These are phyloP conservation scores for Pyxicephalus adspersus DNA, from an alignment of 2,113 vertebrate genomes.

Conservation along the genomic window DNA sequence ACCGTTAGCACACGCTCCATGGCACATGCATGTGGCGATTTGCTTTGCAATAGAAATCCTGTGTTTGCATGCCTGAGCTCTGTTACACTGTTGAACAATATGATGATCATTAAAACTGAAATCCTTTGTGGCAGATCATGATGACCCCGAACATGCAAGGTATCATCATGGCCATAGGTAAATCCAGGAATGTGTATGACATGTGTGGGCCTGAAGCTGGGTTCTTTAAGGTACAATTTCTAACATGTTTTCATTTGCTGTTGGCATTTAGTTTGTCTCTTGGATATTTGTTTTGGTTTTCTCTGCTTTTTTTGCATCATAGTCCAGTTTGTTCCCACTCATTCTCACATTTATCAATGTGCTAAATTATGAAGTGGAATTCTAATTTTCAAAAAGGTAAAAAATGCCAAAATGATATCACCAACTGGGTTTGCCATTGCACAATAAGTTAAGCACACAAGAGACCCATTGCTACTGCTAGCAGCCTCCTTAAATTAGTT, in stretches of 20 bases:
- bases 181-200: constrained; percentile 95
- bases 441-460: too few relatives aligned
- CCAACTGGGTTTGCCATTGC: too few relatives aligned
- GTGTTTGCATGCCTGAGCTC: constrained; percentile 68
- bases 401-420: too few relatives aligned
- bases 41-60: constrained; percentile 23
- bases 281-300: neutral
- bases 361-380: too few relatives aligned
- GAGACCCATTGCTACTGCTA: too few relatives aligned
- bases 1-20: constrained; percentile 44
- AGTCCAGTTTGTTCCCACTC: neutral
- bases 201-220: constrained; percentile 96
- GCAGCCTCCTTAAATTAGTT: too few relatives aligned
- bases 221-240: constrained; percentile 96
- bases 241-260: constrained; percentile 62
- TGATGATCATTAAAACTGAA: constrained; percentile 73
- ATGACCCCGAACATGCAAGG: constrained; percentile 99
- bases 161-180: constrained; percentile 99
- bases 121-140: constrained; percentile 93
- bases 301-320: constrained; percentile 8
- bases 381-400: too few relatives aligned
- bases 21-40: constrained; percentile 63
- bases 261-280: constrained; percentile 47
- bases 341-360: neutral
- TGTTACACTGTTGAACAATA: constrained; percentile 61